Base-by-base conservation (phyloP, 2,113 vertebrate genomes). In the Manacus vitellinus region DNA sequence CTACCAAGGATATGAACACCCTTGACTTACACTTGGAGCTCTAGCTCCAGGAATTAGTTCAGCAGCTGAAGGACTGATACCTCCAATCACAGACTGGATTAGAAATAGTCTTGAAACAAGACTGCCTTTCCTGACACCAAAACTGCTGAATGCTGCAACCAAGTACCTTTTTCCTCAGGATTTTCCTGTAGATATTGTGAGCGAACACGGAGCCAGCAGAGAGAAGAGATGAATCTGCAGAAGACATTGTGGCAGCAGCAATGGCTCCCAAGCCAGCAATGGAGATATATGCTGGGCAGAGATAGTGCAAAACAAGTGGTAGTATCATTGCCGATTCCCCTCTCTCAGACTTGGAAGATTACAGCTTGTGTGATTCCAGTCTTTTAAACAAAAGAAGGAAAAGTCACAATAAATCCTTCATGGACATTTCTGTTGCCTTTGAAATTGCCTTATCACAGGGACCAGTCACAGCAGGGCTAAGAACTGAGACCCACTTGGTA, bases 351-450 rank as follows among this genome's bases (percentile, higher is more conserved):
- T 95, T 1, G 97, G 98, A 47, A 98, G 95, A 63, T 98, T 98
- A 1, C 98, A 98, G 31, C 63, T 96, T 78, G 98, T 99, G 96
- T 98, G 97, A 95, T 98, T 99, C 98, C 98, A 99, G 90, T 98
- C 98, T 99, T 92, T 62, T 76, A 93, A 92, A 82, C 14, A 93
- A 52, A 94, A 67, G 33, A 75, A 85, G 65, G 22, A 84, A 71
- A 85, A 27, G 7, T 52, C 16, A 72, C 39, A 68, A 44, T 41
- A 85, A 80, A 73, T 37, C 41, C 12, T 90, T 83, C 0, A 1
- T 4, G 54, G 51, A 39, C 6, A 13, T 35, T 74, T 88, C 39
- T 62, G 19, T 28, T 82, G 46, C 44, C 41, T 61, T 65, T 93
- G 66, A 75, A 82, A 10, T 49, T 65, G 23, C 12, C 12, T 85